Evolutionary conservation across 2,888 invertebrate species (phyloP).

Genomic region (Coelinius sp.): DNA sequence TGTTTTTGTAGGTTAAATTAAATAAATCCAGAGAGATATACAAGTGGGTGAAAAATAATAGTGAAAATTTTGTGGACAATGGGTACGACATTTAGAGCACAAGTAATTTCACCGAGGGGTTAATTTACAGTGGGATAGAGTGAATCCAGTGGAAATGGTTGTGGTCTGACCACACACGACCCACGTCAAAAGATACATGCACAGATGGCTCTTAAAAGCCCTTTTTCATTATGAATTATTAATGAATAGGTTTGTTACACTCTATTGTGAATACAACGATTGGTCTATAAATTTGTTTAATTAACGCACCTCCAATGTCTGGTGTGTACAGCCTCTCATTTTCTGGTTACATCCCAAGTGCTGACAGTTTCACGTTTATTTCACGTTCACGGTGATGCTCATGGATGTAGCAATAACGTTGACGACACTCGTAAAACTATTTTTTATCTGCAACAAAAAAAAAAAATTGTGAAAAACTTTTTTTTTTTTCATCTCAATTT

Average conservation of each 20-base stretch:
- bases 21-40: neutral
- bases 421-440: slow-evolving; percentile 6
- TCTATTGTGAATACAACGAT: slow-evolving; percentile 20
- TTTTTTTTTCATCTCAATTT: neutral
- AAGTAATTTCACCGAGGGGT: slow-evolving; percentile 13
- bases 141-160: slow-evolving; percentile 24
- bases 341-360: slow-evolving; percentile 27
- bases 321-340: slow-evolving; percentile 30
- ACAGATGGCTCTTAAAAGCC: slow-evolving; percentile 33
- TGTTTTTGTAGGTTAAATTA: neutral
- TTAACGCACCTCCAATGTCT: slow-evolving; percentile 22
- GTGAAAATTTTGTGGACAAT: neutral
- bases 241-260: slow-evolving; percentile 2
- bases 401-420: slow-evolving; percentile 7
- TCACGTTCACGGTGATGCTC: slow-evolving; percentile 19
- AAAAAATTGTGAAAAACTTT: neutral
- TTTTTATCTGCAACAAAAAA: neutral
- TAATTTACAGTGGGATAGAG: neutral
- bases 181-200: slow-evolving; percentile 28
- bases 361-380: slow-evolving; percentile 49
- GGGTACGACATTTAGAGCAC: neutral
- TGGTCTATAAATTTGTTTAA: slow-evolving; percentile 24
- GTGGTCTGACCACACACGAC: slow-evolving; percentile 26
- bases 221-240: slow-evolving; percentile 4
- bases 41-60: neutral